A percentile compares a stretch with the other conserved stretches of the same genome.
Evolutionary conservation across 2,888 invertebrate genomes (phyloP).

Genomic region (Standfussiana lucernea): DNA sequence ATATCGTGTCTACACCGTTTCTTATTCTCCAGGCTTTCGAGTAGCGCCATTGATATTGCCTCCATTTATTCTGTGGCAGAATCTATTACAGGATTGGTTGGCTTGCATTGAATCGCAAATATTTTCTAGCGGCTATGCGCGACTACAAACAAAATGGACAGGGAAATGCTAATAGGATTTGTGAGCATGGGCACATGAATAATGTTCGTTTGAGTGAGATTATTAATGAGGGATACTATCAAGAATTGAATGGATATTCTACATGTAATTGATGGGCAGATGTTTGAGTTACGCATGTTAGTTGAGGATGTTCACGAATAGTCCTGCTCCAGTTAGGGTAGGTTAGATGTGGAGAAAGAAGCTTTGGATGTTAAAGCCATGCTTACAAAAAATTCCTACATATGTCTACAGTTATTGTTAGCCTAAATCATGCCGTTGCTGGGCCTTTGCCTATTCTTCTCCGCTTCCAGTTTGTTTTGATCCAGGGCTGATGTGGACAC

Average conservation of each 20-base stretch:
- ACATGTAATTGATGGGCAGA: slow-evolving; percentile 49
- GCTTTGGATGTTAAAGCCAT: neutral
- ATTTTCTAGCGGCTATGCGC: slow-evolving; percentile 60
- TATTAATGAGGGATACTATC: slow-evolving; percentile 62
- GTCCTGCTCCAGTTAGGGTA: neutral
- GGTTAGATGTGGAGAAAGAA: neutral
- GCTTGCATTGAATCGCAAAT: slow-evolving; percentile 66
- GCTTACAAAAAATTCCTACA: neutral
- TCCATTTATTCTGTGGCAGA: slow-evolving; percentile 66
- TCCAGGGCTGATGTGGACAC: neutral
- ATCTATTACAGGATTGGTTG: slow-evolving; percentile 70
- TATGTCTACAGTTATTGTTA: neutral
- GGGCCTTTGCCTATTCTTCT: neutral
- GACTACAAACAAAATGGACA: slow-evolving; percentile 61
- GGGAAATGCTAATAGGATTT: slow-evolving; percentile 72
- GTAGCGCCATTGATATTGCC: slow-evolving; percentile 53
- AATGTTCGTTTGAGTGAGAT: slow-evolving; percentile 68
- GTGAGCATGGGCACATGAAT: slow-evolving; percentile 67
- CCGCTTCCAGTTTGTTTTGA: neutral
- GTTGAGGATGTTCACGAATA: slow-evolving; percentile 10
- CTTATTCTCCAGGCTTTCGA: slow-evolving; percentile 52
- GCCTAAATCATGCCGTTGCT: neutral
- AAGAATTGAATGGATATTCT: slow-evolving; percentile 54
- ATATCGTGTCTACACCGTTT: slow-evolving; percentile 27
- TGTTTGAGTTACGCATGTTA: slow-evolving; percentile 16